Evolutionary conservation across 1,140 invertebrate species (phyloP), one percentile per base, ranked within the genome.

Genomic region (Belonocnema kinseyi): DNA sequence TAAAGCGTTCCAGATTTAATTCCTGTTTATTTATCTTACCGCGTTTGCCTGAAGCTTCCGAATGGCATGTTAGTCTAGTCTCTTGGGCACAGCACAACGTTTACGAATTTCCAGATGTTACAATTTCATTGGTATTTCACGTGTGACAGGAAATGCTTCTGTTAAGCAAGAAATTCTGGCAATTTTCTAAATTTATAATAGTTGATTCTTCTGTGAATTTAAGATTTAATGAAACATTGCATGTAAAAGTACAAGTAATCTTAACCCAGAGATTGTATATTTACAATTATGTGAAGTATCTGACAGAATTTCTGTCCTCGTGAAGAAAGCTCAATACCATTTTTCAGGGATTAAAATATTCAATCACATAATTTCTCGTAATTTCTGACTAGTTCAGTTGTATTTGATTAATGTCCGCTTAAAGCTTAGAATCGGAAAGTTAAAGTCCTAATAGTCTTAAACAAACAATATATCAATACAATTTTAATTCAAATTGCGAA

Each of bases 71-170:
- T 74, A 12, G 66, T 58, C 19, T 58, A 58, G 56, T 11, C 40
- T 72, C 17, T 26, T 33, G 56, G 19, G 26, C 19, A 14, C 66
- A 72, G 76, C 72, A 77, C 79, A 86, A 83, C 83, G 80, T 88
- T 88, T 86, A 88, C 87, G 82, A 80, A 85, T 83, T 82, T 85
- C 87, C 87, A 88, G 87, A 88, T 88, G 87, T 87, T 85, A 78
- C 84, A 58, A 10, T 58, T 58, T 13, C 19, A 58, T 58, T 58
- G 56, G 56, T 21, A 26, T 54, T 58, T 21, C 56, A 58, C 19
- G 13, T 58, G 19, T 21, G 26, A 58, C 56, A 58, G 56, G 56
- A 58, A 58, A 58, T 33, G 19, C 56, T 26, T 11, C 56, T 26
- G 19, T 21, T 19, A 26, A 58, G 26, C 56, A 58, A 58, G 13